A percentile compares a stretch with the other conserved stretches of the same genome.
Conservation (phyloP, 2,888 invertebrate species). For the Catocala fraxini region DNA sequence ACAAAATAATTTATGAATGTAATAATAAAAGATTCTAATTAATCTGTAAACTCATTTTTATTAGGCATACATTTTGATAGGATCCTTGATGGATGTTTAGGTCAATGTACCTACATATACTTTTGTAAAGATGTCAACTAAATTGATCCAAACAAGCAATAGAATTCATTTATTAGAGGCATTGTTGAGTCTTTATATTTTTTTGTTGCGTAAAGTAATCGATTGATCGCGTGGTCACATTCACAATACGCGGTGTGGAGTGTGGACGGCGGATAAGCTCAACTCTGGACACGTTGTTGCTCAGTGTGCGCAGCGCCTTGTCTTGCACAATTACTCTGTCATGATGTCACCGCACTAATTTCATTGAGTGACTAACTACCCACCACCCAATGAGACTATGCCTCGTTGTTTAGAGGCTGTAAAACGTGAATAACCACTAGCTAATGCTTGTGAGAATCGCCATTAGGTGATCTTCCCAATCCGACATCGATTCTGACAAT, state of each 20-base stretch:
- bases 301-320: conserved; percentile 16
- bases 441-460: conserved; percentile 31
- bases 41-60: too few relatives aligned
- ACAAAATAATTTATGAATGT: too few relatives aligned
- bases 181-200: conserved; percentile 5
- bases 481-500: background rate
- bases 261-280: too few relatives aligned
- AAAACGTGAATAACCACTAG: conserved; percentile 16
- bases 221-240: too few relatives aligned
- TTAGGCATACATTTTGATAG: too few relatives aligned
- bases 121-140: too few relatives aligned
- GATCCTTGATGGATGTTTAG: too few relatives aligned
- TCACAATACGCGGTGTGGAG: too few relatives aligned
- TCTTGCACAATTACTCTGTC: conserved; percentile 40
- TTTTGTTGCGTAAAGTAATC: too few relatives aligned
- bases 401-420: conserved; percentile 18
- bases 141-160: too few relatives aligned
- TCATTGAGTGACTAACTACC: conserved; percentile 47
- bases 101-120: too few relatives aligned
- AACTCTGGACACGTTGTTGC: background rate
- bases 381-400: conserved; percentile 18
- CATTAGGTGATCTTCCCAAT: background rate
- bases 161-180: conserved; percentile 6
- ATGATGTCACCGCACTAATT: conserved; percentile 68
- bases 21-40: too few relatives aligned